These are phyloP conservation scores for Amblyraja radiata DNA, from an alignment of 2,797 vertebrate genomes.

Conservation along the genomic window DNA sequence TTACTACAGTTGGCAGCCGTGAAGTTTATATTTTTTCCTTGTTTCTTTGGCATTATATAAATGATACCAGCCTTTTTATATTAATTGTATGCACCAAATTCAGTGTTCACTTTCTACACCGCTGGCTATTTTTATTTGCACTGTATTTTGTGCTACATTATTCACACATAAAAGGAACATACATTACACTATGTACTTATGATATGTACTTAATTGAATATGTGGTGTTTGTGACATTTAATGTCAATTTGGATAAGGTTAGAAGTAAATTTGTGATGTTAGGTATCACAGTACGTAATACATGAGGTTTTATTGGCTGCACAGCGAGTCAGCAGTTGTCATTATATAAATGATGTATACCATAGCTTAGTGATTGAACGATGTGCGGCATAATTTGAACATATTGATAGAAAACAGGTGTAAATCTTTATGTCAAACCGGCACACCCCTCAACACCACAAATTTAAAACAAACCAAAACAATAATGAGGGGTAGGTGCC, in stretches of 20 bases:
- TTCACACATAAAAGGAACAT: too few species aligned
- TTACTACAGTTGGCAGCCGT: background rate
- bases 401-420: background rate
- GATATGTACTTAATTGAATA: background rate
- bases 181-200: background rate
- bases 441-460: background rate
- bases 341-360: background rate
- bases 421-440: background rate
- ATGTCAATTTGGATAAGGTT: too few species aligned
- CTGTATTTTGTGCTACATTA: too few species aligned
- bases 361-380: background rate
- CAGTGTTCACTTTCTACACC: too few species aligned
- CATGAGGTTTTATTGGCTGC: background rate
- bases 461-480: background rate
- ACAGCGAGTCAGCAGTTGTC: too few species aligned
- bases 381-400: conserved; percentile 19
- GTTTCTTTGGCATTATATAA: background rate
- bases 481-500: background rate
- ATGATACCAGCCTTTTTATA: background rate
- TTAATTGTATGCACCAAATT: too few species aligned
- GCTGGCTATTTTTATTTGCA: too few species aligned
- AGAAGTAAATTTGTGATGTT: too few species aligned
- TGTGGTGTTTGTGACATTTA: too few species aligned
- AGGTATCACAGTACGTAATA: background rate
- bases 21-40: background rate